phyloP scores from a whole-genome alignment of 2,888 invertebrate species.

The Labia minor region DNA sequence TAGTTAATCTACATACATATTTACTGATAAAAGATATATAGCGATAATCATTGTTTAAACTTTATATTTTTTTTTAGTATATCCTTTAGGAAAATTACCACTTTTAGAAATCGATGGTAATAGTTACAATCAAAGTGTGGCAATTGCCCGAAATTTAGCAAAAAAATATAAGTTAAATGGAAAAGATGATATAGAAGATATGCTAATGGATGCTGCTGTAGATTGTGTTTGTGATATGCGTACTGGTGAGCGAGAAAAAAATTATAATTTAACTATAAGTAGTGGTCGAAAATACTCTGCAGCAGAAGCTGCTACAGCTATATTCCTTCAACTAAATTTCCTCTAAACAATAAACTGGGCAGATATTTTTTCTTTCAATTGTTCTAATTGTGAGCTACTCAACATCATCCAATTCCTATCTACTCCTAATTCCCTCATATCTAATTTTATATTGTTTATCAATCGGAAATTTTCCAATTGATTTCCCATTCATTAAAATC shows the following conservation, averaged over 20 bases:
- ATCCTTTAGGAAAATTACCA: not conserved
- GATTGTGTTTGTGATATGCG: not conserved
- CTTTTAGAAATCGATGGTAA: not conserved
- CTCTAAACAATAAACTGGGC: too few species aligned
- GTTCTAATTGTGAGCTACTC: too few species aligned
- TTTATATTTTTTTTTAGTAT: not conserved
- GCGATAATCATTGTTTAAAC: too few species aligned
- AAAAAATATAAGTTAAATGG: not conserved
- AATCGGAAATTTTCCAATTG: too few species aligned
- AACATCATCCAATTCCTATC: too few species aligned
- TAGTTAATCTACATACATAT: not conserved
- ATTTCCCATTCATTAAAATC: too few species aligned
- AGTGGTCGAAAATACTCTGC: not conserved
- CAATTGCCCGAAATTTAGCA: not conserved
- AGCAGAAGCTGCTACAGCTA: not conserved
- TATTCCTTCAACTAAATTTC: too few species aligned
- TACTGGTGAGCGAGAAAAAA: not conserved
- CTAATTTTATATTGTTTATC: too few species aligned
- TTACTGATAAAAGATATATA: not conserved
- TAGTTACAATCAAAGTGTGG: not conserved
- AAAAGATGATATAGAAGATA: not conserved
- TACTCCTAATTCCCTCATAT: too few species aligned
- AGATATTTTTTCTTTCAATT: too few species aligned
- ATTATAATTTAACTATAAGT: too few species aligned
- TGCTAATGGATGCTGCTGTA: not conserved